Conservation (phyloP, 2,113 vertebrate species). For the Perca schrenkii region DNA sequence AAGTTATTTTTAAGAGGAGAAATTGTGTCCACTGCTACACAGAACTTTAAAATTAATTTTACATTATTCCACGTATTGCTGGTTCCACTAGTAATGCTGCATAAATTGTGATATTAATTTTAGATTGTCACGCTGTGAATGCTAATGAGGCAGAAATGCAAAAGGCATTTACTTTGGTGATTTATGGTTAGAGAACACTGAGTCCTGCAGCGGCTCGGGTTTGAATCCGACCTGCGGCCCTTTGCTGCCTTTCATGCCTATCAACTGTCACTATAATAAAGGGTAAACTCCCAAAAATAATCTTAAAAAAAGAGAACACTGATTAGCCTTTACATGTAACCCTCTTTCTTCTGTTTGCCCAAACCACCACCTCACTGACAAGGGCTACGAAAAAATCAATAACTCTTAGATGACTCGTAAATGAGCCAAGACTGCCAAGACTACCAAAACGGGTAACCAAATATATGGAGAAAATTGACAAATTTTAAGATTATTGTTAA, state of each 20-base stretch:
- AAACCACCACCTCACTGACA: neutral
- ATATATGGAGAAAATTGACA: neutral
- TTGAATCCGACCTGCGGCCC: too few relatives aligned
- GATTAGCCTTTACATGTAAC: neutral
- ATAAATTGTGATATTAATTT: constrained; percentile 37
- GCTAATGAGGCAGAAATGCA: constrained; percentile 31
- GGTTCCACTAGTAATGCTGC: constrained; percentile 11
- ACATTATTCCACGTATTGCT: constrained; percentile 22
- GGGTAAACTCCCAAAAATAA: too few relatives aligned
- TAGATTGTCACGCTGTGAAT: constrained; percentile 12
- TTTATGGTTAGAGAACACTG: neutral
- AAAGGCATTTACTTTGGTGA: constrained; percentile 28
- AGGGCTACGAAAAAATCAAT: neutral
- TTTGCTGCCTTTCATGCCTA: too few relatives aligned
- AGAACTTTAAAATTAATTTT: constrained; percentile 14
- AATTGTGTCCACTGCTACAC: constrained; percentile 6
- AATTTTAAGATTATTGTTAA: constrained; percentile 8
- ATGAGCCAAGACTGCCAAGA: neutral
- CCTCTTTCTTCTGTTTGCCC: neutral
- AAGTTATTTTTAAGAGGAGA: neutral
- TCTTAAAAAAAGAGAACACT: neutral
- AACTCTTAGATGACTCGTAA: neutral
- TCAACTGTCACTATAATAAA: too few relatives aligned
- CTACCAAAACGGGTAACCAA: neutral
- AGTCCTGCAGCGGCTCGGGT: too few relatives aligned